Evolutionary conservation across 2,113 vertebrate genomes (phyloP).

Genomic region (Cepphus grylle): DNA sequence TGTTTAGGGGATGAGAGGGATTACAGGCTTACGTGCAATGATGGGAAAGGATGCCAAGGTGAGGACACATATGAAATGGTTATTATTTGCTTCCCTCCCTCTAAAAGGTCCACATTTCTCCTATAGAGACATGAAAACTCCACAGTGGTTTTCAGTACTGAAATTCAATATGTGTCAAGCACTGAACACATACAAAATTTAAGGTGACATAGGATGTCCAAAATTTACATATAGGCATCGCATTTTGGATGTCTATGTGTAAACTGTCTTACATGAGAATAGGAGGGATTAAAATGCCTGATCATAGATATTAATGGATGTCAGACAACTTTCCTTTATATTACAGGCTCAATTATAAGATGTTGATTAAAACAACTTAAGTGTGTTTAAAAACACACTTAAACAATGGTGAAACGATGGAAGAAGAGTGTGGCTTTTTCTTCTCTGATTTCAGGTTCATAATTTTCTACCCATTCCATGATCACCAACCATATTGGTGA

Average conservation of each 20-base stretch:
- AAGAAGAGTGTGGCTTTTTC: neutral
- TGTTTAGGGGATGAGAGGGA: slow-evolving; percentile 6
- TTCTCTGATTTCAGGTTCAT: neutral
- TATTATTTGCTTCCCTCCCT: neutral
- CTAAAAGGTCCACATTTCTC: neutral
- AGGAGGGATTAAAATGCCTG: neutral
- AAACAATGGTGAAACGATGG: neutral
- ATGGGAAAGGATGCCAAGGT: neutral
- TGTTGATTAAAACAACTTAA: neutral
- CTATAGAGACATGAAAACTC: neutral
- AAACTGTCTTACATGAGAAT: neutral
- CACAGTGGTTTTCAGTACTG: neutral
- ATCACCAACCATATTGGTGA: neutral
- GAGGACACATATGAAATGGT: neutral
- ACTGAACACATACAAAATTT: neutral
- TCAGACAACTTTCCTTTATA: neutral
- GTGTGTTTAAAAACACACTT: neutral
- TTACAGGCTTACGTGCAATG: slow-evolving; percentile 11
- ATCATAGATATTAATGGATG: neutral
- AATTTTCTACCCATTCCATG: neutral
- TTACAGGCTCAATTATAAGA: neutral
- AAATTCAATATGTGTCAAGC: neutral
- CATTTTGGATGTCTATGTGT: neutral
- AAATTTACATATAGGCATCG: neutral
- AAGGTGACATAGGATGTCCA: neutral